Base-by-base conservation (phyloP, 53 echinoderm and acorn worm genomes). In the Crossaster papposus region DNA sequence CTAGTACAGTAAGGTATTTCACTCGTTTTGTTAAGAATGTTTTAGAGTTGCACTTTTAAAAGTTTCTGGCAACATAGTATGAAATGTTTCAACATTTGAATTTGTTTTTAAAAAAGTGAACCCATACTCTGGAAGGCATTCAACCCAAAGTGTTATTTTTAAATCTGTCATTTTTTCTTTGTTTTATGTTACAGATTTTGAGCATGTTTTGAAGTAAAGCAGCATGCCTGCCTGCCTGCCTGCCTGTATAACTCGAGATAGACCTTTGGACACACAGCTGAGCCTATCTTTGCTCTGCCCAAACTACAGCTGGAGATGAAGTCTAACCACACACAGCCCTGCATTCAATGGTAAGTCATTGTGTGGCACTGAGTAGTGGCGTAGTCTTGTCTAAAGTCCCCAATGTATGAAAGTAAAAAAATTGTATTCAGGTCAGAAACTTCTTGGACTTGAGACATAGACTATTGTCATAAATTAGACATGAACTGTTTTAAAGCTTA, bases 291-390 rank as follows among this genome's bases (percentile, higher is more conserved):
- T 92, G 96, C 96, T 13, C 91, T 98, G 33, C 98, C 98, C 17
- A 98, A 98, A 80, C 91, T 98, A 36, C 96, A 98, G 73, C 54
- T 98, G 50, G 94, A 93, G 86, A 98, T 98, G 98, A 91, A 94
- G 44, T 94, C 98, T n/a, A 94, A 94, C 50, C 98, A 98, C 87
- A 4, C 87, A 87, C 64, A 87, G 87, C 87, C 87, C 87, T 24
- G 87, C 87, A 24, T 58, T 87, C 54, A 75, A 87, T 34, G 87
- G 87, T 87, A 77, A 63, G 23, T 11, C 20, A n/a, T n/a, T n/a
- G n/a, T n/a, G n/a, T n/a, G n/a, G n/a, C n/a, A n/a, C n/a, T n/a
- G n/a, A n/a, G n/a, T n/a, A n/a, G n/a, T n/a, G 58, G 15, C 17
- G 58, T 58, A 58, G 58, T 58, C 58, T 58, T 58, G 58, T 58